phyloP scores from a whole-genome alignment of 2,113 vertebrate species.

The Xerus inauris region DNA sequence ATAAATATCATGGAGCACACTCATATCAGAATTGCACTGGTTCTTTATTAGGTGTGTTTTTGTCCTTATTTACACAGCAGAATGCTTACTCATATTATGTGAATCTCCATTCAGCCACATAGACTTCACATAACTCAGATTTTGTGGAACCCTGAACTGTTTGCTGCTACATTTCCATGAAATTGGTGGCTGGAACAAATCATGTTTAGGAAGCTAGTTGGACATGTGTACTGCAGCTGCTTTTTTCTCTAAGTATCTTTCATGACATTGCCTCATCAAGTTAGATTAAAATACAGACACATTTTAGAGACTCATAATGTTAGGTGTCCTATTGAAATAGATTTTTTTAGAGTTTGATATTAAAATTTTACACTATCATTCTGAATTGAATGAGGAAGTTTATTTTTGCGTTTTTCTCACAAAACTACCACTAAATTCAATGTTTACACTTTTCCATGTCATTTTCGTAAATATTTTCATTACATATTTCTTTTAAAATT shows the following conservation, averaged over 20 bases:
- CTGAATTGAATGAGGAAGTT: background rate
- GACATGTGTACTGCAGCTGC: background rate
- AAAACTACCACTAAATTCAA: background rate
- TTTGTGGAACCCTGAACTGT: background rate
- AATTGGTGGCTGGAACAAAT: background rate
- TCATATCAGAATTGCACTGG: background rate
- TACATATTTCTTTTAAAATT: background rate
- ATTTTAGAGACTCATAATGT: background rate
- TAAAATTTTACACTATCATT: background rate
- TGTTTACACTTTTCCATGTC: background rate
- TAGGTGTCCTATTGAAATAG: background rate
- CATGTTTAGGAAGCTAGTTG: background rate
- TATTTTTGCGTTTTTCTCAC: background rate
- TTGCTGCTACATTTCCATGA: background rate
- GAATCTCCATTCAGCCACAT: background rate
- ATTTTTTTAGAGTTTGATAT: background rate
- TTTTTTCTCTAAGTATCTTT: background rate
- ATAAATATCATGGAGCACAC: no score
- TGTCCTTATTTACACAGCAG: background rate
- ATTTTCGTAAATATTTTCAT: background rate
- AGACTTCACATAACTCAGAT: background rate
- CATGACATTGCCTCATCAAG: background rate
- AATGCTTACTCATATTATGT: background rate
- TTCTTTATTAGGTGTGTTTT: background rate
- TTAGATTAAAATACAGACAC: slow-evolving; percentile 1